Percentiles rank a stretch among this genome's conserved stretches.
These are phyloP conservation scores for Oostethus manadensis DNA, from an alignment of 2,113 vertebrate genomes.

Conservation along the genomic window DNA sequence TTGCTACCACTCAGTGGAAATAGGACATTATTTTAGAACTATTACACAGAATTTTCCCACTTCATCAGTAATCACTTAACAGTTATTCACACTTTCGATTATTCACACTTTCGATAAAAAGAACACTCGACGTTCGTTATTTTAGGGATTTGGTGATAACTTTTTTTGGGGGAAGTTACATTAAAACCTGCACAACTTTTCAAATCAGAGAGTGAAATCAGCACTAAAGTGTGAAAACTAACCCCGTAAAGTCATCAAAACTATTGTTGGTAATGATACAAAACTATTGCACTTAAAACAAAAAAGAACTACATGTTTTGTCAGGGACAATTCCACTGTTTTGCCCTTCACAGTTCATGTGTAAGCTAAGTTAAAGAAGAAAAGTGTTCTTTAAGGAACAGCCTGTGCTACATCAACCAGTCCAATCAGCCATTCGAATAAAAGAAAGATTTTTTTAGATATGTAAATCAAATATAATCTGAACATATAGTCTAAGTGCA, in stretches of 20 bases:
- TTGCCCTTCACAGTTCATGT: constrained; percentile 34
- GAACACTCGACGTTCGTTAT: constrained; percentile 1
- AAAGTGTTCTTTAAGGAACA: constrained; percentile 18
- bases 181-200: constrained; percentile 6
- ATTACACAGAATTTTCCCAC: constrained; percentile 26
- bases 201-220: constrained; percentile 25
- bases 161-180: background rate
- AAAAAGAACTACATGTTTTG: constrained; percentile 21
- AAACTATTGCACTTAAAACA: constrained; percentile 34
- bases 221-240: constrained; percentile 29
- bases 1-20: constrained; percentile 44
- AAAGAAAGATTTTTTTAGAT: constrained; percentile 9
- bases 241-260: constrained; percentile 49
- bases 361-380: constrained; percentile 47
- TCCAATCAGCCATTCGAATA: constrained; percentile 12
- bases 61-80: constrained; percentile 44
- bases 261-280: constrained; percentile 48
- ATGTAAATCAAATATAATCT: constrained; percentile 14
- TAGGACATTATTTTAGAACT: constrained; percentile 4
- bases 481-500: constrained; percentile 34
- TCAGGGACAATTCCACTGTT: constrained; percentile 47
- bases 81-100: constrained; percentile 2
- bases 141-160: too few relatives aligned
- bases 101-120: constrained; percentile 5
- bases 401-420: constrained; percentile 25